Evolutionary conservation across 2,888 invertebrate species (phyloP), one percentile per base, ranked within the genome.

Genomic region (Biston betularia): DNA sequence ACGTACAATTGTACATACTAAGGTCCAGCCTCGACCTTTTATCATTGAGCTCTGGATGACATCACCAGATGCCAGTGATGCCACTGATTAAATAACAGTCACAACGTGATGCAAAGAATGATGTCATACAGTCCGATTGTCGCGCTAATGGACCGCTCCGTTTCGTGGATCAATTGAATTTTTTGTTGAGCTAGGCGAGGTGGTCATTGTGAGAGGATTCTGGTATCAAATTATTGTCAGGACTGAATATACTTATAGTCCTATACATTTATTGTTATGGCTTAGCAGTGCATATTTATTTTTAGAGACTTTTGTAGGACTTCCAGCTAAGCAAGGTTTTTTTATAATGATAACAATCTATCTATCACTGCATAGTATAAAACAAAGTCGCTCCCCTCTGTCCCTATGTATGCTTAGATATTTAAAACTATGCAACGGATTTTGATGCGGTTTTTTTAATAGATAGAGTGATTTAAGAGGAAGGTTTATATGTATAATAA

Each of bases 31-130:
- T 71, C 73, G 65, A 74, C 74, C 72, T 74, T 74, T 70, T 70
- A 74, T 71, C 72, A 73, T 71, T 67, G 68, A 60, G 69, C 14
- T 48, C n/a, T 11, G 44, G 71, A 63, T 74, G 74, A 74, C 73
- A 74, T 74, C 74, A 74, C n/a, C 68, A 45, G 45, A 34, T n/a
- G 46, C 38, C 59, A 46, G 24, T 56, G 65, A 56, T 61, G 33
- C 52, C 50, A 15, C 9, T 3, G 38, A 40, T 40, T 42, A 42
- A 12, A 33, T n/a, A 8, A 42, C 11, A 54, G 54, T 42, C 9
- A n/a, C 11, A 42, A 54, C 53, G 14, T 6, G 53, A 15, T 10
- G 34, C 6, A 10, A 12, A 4, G 44, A 57, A 35, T 68, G 67
- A 68, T 68, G 67, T 68, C 67, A 68, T 63, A 10, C 54, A 10